phyloP scores from a whole-genome alignment of 1,140 invertebrate genomes.

The Ceratina japonica region DNA sequence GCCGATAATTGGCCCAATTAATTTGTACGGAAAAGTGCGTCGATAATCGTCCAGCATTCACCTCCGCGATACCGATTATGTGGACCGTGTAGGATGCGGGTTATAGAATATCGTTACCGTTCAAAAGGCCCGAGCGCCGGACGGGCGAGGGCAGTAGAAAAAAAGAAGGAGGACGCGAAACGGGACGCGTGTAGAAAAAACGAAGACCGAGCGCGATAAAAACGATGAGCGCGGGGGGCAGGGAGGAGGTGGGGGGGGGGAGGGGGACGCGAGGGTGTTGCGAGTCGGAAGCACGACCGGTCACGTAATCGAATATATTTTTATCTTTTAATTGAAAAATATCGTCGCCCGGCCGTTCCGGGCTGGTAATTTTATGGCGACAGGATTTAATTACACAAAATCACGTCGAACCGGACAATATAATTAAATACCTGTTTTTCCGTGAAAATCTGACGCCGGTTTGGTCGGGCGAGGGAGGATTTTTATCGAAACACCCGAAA shows the following conservation, averaged over 20 bases:
- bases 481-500: constrained; percentile 37
- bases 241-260: too few relatives aligned
- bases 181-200: too few relatives aligned
- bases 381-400: constrained; percentile 50
- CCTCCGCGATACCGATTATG: constrained; percentile 65
- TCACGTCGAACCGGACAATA: constrained; percentile 46
- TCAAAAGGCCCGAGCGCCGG: constrained; percentile 57
- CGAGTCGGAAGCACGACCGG: not conserved
- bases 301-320: constrained; percentile 48
- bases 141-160: constrained; percentile 1
- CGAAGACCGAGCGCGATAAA: not conserved
- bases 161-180: not conserved
- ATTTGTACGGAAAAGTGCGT: constrained; percentile 75
- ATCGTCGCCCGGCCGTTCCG: constrained; percentile 30
- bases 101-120: constrained; percentile 66
- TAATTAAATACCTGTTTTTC: constrained; percentile 45
- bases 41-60: constrained; percentile 71
- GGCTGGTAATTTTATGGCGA: constrained; percentile 46
- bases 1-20: constrained; percentile 79
- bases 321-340: constrained; percentile 49
- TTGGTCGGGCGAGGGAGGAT: not conserved
- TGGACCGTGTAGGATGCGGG: constrained; percentile 63
- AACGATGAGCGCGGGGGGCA: not conserved
- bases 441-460: constrained; percentile 26
- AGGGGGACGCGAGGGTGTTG: too few relatives aligned